Percentiles rank a stretch among this genome's conserved stretches.
Conservation (phyloP, 2,888 invertebrate genomes). For the Ceriagrion tenellum region DNA sequence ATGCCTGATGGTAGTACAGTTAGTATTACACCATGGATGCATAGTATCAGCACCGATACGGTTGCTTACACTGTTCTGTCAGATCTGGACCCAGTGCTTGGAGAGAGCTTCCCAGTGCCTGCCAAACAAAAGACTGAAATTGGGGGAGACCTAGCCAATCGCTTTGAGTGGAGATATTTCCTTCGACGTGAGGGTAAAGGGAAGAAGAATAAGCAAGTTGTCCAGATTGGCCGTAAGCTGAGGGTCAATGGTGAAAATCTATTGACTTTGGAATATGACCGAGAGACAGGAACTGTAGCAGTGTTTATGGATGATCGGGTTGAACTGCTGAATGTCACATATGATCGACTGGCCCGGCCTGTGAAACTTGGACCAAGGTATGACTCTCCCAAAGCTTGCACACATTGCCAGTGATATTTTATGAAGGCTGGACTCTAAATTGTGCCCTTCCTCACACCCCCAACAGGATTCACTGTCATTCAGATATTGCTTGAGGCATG, state of each 20-base stretch:
- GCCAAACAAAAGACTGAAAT: conserved; percentile 94
- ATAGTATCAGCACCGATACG: conserved; percentile 92
- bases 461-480: too few relatives aligned
- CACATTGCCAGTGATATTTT: too few relatives aligned
- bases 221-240: conserved; percentile 91
- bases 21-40: conserved; percentile 91
- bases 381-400: neutral
- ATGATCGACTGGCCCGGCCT: conserved; percentile 91
- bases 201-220: conserved; percentile 83
- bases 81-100: conserved; percentile 92
- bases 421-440: too few relatives aligned
- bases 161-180: conserved; percentile 98
- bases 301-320: conserved; percentile 93
- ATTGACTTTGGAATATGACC: conserved; percentile 93
- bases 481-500: too few relatives aligned
- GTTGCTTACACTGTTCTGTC: conserved; percentile 93
- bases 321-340: conserved; percentile 91
- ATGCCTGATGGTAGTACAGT: conserved; percentile 91
- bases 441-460: too few relatives aligned
- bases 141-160: conserved; percentile 92
- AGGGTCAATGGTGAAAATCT: conserved; percentile 95
- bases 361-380: conserved; percentile 89
- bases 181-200: conserved; percentile 85
- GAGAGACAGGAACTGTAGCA: conserved; percentile 91
- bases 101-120: conserved; percentile 94